Percentiles rank a stretch among this genome's conserved stretches.
phyloP scores from a whole-genome alignment of 2,797 vertebrate species.

The Macropus fuliginosus region DNA sequence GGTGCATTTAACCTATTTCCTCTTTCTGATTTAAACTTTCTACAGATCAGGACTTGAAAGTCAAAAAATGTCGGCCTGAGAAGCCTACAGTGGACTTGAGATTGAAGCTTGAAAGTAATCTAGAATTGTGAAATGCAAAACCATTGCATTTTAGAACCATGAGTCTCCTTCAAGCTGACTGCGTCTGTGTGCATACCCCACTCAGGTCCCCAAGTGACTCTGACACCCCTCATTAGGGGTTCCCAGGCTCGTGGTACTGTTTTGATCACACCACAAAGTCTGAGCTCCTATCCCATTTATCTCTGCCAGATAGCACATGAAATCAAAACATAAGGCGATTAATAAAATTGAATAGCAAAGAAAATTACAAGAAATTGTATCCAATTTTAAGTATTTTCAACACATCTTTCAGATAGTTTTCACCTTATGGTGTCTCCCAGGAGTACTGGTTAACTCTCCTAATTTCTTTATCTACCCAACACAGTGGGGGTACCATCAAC shows the following conservation, averaged over 20 bases:
- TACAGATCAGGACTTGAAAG: not conserved
- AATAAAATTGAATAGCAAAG: not conserved
- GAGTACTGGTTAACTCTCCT: not conserved
- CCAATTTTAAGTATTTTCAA: not conserved
- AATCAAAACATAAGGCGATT: not conserved
- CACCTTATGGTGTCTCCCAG: not conserved
- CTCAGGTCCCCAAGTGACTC: not conserved
- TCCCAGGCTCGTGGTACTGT: not conserved
- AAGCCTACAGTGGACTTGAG: not conserved
- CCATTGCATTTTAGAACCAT: not conserved
- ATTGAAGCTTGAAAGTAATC: not conserved
- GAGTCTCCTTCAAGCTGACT: not conserved
- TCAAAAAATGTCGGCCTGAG: not conserved
- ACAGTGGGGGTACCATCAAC: not conserved
- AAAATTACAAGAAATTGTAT: not conserved
- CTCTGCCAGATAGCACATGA: not conserved
- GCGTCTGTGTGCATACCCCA: not conserved
- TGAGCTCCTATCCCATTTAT: not conserved
- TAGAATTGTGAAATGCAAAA: not conserved
- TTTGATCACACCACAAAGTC: not conserved
- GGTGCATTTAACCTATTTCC: not conserved
- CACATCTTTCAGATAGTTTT: not conserved
- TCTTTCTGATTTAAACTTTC: not conserved
- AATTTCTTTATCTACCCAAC: not conserved
- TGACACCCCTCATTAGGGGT: not conserved